Evolutionary conservation across 2,888 invertebrate species (phyloP), one percentile per base, ranked within the genome.

Genomic region (Anoplius nigerrimus): DNA sequence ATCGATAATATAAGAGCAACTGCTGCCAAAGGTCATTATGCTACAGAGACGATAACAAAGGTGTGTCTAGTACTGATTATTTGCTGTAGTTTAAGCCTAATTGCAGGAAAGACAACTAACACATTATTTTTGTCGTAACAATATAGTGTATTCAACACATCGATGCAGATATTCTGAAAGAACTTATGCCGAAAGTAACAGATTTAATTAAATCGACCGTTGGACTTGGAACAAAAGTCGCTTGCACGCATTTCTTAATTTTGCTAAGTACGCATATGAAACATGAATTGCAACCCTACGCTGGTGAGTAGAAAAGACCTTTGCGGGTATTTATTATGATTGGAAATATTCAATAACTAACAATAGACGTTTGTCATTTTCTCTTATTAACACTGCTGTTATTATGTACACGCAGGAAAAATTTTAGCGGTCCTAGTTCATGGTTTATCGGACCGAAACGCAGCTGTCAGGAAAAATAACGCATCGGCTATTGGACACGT

Each of bases 401-500:
- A 62, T 42, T 54, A 43, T 67, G 43, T 62, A 43, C 5, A 2
- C 20, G 11, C 62, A 91, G 92, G 92, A 48, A 93, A 93, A 89
- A 84, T 93, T 54, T 87, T 94, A 78, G 90, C 91, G 21, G 91
- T 91, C 11, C 89, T 96, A 62, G 90, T 96, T 46, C 93, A 93
- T 76, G 96, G 97, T 0, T 90, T 97, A 18, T 93, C 94, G 55
- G 97, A 98, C 88, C 92, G 96, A 68, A 97, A 97, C 85, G 90
- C 93, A 0, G 94, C 95, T 0, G 93, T 97, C 0, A 91, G 97
- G 80, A 97, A 95, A 89, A 94, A 95, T 74, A 96, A 94, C 86
- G 95, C 97, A 0, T 92, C 92, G 63, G 94, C 96, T 18, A 92
- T 98, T 70, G 98, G 98, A 0, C 94, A 97, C 84, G 91, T 98